Evolutionary conservation across 2,113 vertebrate species (phyloP), one percentile per base, ranked within the genome.

Genomic region (Pedetes capensis): DNA sequence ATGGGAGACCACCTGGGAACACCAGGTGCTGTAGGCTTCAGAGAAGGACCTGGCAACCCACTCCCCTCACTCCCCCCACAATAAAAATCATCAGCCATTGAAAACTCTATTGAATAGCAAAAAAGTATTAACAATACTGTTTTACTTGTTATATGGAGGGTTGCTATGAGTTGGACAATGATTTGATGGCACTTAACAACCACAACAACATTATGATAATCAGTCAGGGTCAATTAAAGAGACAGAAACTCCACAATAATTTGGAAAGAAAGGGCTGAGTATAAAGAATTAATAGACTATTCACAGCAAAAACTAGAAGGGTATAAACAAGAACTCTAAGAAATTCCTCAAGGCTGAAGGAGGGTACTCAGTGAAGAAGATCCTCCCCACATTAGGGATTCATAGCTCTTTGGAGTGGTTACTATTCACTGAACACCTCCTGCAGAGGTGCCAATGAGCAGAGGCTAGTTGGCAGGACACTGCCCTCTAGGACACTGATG

Each of bases 241-340:
- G 34, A 64, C 0, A 91, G 47, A 93, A 93, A 89, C 9, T 55
- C 14, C 10, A 79, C 8, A 74, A 34, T 78, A 93, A 51, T 86
- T 84, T 63, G 27, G 42, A 87, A 79, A 68, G 44, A 64, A 29
- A 72, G 4, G 3, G 27, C 3, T 87, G 83, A 72, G 76, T 59
- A 44, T 93, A 64, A 91, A 84, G 27, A 91, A 88, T 75, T 80
- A 42, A 44, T 86, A 63, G n/a, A 51, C 34, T 75, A 47, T 93
- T 69, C 53, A 53, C 34, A 78, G 44, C 59, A 55, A 82, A 76
- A 95, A 83, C 20, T 39, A n/a, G 75, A 14, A 68, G 6, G 25
- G 12, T 63, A 61, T 83, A 55, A 80, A 78, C 27, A 39, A 71
- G 34, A 86, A 81, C 11, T 34, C 61, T 84, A 37, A 87, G 51